Percentiles rank a stretch among this genome's conserved stretches.
Conservation (phyloP, 2,797 vertebrate species). For the Vultur gryphus region DNA sequence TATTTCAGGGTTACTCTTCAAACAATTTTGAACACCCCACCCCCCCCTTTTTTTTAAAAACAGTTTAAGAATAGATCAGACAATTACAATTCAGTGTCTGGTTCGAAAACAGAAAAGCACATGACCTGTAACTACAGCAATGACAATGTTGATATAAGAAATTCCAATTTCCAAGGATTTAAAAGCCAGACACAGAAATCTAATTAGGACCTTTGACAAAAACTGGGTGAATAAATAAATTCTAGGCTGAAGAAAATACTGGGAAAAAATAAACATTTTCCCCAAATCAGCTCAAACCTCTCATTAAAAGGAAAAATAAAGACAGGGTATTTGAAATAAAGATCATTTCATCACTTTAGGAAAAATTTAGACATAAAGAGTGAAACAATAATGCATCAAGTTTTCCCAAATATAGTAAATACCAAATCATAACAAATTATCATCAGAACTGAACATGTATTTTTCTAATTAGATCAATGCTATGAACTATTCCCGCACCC, state of each 20-base stretch:
- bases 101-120: slow-evolving; percentile 7
- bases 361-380: not conserved
- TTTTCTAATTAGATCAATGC: slow-evolving; percentile 35
- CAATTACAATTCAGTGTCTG: not conserved
- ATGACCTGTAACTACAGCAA: slow-evolving; percentile 35
- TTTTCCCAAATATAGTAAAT: slow-evolving; percentile 30
- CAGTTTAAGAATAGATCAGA: not conserved
- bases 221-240: slow-evolving; percentile 30
- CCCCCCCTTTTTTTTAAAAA: not conserved
- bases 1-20: not conserved
- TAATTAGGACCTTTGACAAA: slow-evolving; percentile 19
- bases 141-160: slow-evolving; percentile 25
- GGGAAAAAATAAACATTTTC: not conserved
- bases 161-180: slow-evolving; percentile 35
- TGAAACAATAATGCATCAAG: not conserved
- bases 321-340: not conserved
- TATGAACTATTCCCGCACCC: not conserved
- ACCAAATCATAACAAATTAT: slow-evolving; percentile 12
- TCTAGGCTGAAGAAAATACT: not conserved
- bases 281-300: not conserved
- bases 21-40: not conserved
- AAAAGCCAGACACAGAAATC: slow-evolving; percentile 19
- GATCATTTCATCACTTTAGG: not conserved
- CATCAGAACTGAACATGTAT: not conserved
- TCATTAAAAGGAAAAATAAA: slow-evolving; percentile 4